phyloP scores from a whole-genome alignment of 2,113 vertebrate genomes.

The Proterorhinus semilunaris region DNA sequence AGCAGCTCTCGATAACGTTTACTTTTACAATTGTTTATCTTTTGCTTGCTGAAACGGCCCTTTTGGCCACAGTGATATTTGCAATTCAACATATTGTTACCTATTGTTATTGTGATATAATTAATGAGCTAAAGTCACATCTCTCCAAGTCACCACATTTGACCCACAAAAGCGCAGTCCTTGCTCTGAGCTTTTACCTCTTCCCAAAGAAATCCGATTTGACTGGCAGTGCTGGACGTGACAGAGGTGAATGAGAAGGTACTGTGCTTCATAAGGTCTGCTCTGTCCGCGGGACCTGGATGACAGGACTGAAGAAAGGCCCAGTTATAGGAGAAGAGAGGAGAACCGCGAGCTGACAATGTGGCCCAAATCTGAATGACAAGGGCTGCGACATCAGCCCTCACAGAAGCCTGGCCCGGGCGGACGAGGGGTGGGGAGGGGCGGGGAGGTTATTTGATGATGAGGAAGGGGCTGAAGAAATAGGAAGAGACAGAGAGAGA shows the following conservation, averaged over 20 bases:
- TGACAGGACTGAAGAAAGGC: constrained; percentile 61
- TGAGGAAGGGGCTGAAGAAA: constrained; percentile 36
- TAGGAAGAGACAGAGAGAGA: constrained; percentile 49
- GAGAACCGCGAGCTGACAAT: constrained; percentile 82
- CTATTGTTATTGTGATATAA: too few relatives aligned
- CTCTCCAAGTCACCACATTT: too few relatives aligned
- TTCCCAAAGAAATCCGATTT: constrained; percentile 59
- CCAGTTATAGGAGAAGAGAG: constrained; percentile 43
- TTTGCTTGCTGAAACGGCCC: too few relatives aligned
- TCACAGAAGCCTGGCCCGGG: constrained; percentile 72
- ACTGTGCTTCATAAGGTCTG: constrained; percentile 71
- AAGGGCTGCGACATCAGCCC: constrained; percentile 79
- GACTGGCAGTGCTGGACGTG: constrained; percentile 75
- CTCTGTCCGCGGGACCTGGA: constrained; percentile 60
- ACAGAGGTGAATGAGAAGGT: constrained; percentile 80
- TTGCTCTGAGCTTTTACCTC: constrained; percentile 53
- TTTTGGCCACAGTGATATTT: too few relatives aligned
- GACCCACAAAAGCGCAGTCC: constrained; percentile 68
- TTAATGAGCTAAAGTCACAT: too few relatives aligned
- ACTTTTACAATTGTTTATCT: too few relatives aligned
- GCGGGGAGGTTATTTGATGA: constrained; percentile 18
- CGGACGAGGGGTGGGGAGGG: constrained; percentile 1
- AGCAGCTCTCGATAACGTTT: too few relatives aligned
- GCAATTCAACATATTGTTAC: too few relatives aligned
- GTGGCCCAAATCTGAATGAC: constrained; percentile 89